Evolutionary conservation across 2,113 vertebrate species (phyloP).

Genomic region (Gopherus flavomarginatus): DNA sequence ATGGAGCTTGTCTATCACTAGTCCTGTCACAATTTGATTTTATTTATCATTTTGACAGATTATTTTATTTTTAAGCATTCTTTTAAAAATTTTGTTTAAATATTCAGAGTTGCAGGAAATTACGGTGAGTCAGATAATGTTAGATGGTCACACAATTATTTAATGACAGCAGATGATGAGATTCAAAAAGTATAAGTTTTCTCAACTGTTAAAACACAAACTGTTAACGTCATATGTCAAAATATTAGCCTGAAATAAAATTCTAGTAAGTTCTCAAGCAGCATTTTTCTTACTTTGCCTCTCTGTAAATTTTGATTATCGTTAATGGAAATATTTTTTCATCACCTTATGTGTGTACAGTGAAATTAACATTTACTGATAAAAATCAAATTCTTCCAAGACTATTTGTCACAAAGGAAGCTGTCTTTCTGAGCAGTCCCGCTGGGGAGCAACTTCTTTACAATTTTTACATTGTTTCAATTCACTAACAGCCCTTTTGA

Average conservation of each 20-base stretch:
- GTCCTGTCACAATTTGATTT: not conserved
- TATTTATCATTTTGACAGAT: not conserved
- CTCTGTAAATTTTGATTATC: not conserved
- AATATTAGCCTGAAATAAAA: not conserved
- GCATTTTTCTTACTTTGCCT: not conserved
- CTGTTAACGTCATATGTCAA: not conserved
- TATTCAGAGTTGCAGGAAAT: not conserved
- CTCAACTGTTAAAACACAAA: not conserved
- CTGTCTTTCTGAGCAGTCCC: not conserved
- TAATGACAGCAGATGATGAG: not conserved
- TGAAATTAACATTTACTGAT: not conserved
- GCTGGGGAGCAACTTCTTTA: not conserved
- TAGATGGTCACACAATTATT: not conserved
- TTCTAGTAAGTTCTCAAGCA: not conserved
- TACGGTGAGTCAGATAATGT: not conserved
- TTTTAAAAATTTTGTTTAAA: not conserved
- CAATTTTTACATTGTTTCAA: not conserved
- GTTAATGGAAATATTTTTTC: not conserved
- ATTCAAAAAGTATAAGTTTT: not conserved
- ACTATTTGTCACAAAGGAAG: not conserved
- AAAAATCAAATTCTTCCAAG: not conserved
- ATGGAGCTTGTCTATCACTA: not conserved
- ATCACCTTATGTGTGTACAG: not conserved
- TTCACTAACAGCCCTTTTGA: not conserved
- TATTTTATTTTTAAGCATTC: not conserved